Percentiles rank a stretch among this genome's conserved stretches.
Evolutionary conservation across 2,888 invertebrate genomes (phyloP).

Genomic region (Lamellibrachia satsuma): DNA sequence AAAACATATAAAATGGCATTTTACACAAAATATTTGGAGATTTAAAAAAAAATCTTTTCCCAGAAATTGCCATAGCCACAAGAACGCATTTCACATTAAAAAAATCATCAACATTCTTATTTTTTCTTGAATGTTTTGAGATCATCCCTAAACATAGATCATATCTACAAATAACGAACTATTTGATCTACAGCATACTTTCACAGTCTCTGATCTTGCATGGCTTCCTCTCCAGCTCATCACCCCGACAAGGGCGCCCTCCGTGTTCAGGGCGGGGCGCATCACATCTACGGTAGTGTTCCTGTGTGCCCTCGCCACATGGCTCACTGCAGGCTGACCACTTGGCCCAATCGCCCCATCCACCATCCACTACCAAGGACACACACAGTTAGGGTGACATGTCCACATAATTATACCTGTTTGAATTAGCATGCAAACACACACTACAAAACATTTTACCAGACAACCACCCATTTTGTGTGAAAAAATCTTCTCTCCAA

Average conservation of each 20-base stretch:
- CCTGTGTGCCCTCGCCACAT: conserved; percentile 66
- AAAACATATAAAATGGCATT: too few relatives aligned
- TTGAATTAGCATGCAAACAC: too few relatives aligned
- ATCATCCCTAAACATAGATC: background rate
- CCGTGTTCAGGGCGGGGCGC: conserved; percentile 65
- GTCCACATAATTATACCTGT: too few relatives aligned
- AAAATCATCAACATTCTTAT: too few relatives aligned
- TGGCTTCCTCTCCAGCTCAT: conserved; percentile 62
- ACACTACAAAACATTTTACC: too few relatives aligned
- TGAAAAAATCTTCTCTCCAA: too few relatives aligned
- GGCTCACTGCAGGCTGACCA: conserved; percentile 67
- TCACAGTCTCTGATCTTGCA: conserved; percentile 66
- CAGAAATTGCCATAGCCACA: too few relatives aligned
- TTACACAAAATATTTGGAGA: too few relatives aligned
- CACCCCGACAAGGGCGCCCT: conserved; percentile 65
- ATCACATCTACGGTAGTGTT: conserved; percentile 65
- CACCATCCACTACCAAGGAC: conserved; percentile 42
- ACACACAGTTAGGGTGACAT: background rate
- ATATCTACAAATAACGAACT: background rate
- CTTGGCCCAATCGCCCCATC: conserved; percentile 66
- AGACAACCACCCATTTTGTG: too few relatives aligned
- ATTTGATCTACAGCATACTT: conserved; percentile 36
- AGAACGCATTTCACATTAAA: too few relatives aligned
- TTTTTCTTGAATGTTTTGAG: too few relatives aligned
- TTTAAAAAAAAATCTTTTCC: too few relatives aligned